Evolutionary conservation across 1,140 invertebrate genomes (phyloP).

Genomic region (Aleiodes sp.): DNA sequence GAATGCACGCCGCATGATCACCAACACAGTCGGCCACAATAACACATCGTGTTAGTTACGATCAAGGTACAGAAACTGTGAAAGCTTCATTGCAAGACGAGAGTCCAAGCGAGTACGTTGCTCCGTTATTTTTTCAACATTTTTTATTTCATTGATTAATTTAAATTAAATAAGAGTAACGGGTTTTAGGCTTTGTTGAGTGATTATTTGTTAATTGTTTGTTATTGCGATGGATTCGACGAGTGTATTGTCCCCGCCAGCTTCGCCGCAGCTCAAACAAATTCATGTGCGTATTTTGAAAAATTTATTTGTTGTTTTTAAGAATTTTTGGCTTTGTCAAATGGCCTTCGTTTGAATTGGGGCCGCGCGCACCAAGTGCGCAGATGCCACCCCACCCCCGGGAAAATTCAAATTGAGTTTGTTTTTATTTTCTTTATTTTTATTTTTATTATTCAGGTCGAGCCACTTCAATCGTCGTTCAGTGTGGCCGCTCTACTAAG

Average conservation of each 20-base stretch:
- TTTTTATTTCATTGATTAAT: background rate
- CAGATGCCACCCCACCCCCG: background rate
- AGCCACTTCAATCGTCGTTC: constrained; percentile 57
- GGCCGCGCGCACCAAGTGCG: background rate
- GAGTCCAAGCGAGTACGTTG: constrained; percentile 43
- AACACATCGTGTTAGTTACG: constrained; percentile 36
- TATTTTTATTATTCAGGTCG: constrained; percentile 49
- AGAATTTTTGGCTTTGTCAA: background rate
- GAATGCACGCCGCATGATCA: constrained; percentile 50
- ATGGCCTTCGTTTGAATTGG: background rate
- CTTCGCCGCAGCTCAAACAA: constrained; percentile 67
- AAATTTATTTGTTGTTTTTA: background rate
- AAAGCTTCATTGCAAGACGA: constrained; percentile 55
- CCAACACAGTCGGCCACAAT: constrained; percentile 43
- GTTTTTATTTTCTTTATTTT: constrained; percentile 36
- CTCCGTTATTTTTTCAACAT: constrained; percentile 37
- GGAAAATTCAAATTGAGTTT: constrained; percentile 21
- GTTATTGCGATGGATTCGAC: background rate
- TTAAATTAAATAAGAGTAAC: too few relatives aligned
- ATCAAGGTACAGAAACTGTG: constrained; percentile 45
- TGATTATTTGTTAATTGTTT: background rate
- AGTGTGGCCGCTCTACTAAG: constrained; percentile 60
- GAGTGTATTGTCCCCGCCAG: constrained; percentile 66
- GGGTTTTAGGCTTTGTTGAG: background rate
- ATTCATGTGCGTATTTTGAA: constrained; percentile 65